phyloP scores from a whole-genome alignment of 2,888 invertebrate species.

The Dicranocentrus wangi region DNA sequence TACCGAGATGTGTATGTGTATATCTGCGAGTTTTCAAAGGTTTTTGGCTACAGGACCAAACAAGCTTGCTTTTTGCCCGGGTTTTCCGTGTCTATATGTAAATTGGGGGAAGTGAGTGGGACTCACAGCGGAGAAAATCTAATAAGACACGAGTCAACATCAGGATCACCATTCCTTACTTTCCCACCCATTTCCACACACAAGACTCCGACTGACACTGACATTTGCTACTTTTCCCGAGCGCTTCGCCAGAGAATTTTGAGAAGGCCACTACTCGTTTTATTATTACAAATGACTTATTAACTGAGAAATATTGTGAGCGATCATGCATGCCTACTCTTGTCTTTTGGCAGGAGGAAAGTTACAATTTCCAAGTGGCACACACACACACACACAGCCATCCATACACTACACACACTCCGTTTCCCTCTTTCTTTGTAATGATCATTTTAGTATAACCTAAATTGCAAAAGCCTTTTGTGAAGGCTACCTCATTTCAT shows the following conservation, averaged over 20 bases:
- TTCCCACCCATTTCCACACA: not conserved
- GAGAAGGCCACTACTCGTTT: conserved; percentile 33
- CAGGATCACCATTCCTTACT: conserved; percentile 32
- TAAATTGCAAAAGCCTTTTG: conserved; percentile 49
- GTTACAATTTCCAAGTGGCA: too few species aligned
- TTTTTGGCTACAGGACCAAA: too few species aligned
- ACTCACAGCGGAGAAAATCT: conserved; percentile 48
- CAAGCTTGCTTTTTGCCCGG: too few species aligned
- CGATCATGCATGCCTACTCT: conserved; percentile 23
- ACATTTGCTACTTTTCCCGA: conserved; percentile 18
- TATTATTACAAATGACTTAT: conserved; percentile 57
- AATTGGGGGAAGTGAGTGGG: conserved; percentile 47
- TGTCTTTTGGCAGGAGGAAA: not conserved
- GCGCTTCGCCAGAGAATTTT: conserved; percentile 8
- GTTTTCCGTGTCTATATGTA: conserved; percentile 35
- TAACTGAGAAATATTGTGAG: conserved; percentile 35
- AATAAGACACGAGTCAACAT: conserved; percentile 55
- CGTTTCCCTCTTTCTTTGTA: too few species aligned
- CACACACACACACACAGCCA: not conserved
- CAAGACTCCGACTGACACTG: conserved; percentile 1
- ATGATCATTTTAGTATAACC: conserved; percentile 25
- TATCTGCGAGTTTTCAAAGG: too few species aligned
- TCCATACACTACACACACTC: too few species aligned
- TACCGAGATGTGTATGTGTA: too few species aligned
- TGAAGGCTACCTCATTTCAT: not conserved